Base-by-base conservation (phyloP, 2,797 vertebrate genomes). In the Pangasius sanitwongsei region DNA sequence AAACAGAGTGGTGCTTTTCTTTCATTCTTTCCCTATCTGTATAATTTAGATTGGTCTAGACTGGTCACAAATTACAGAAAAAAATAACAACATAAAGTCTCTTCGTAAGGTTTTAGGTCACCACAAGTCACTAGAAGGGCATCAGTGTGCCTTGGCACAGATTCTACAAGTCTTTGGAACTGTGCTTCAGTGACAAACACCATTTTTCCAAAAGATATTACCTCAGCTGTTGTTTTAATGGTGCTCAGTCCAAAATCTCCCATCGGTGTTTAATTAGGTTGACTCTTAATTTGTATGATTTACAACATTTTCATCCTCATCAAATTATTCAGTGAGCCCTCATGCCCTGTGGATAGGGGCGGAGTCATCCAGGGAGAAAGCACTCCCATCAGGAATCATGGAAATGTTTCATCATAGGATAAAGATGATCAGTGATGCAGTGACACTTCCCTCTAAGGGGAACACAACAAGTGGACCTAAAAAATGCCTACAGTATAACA, bases 1-100 rank as follows among this genome's bases (percentile, higher is more conserved):
- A 88, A 91, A 94, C 87, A 86, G 59, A 92, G 65, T 70, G 87
- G 82, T 88, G 92, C 91, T 94, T 95, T 95, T 95, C 93, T 94
- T 20, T 44, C 20, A 61, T n/a, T 85, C 28, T 67, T 69, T 87
- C 20, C 20, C 37, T 34, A 37, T 37, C 2, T 4, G 28, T 44
- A 63, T 18, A 41, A 61, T 44, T 41, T 83, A 63, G 48, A 48
- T 9, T 48, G 48, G 48, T 48, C 48, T 12, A 28, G 23, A 7
- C 11, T 16, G 57, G 59, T n/a, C 41, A 83, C 13, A 59, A 83
- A 65, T 83, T n/a, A 28, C 28, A 6, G 11, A 13, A 25, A 20
- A 2, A 34, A 34, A 74, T 9, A 18, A 48, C 12, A 77, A 81
- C 18, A 59, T 2, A 28, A 20, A 28, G 34, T 13, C 55, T 25